These are phyloP conservation scores for Microcebus lehilahytsara DNA, from an alignment of 2,113 vertebrate genomes.

Conservation along the genomic window DNA sequence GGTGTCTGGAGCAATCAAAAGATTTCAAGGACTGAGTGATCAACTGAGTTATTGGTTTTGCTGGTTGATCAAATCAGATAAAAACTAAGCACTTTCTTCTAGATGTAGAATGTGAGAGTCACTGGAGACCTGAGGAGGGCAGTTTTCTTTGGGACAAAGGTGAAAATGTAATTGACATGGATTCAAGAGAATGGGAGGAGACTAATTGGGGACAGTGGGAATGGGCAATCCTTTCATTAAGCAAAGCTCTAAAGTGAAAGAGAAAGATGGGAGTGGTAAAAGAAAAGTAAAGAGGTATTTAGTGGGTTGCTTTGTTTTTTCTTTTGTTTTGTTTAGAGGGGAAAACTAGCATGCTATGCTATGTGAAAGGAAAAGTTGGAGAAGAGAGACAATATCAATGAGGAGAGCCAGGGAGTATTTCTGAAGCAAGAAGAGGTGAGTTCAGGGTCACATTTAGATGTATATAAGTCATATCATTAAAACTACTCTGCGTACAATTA, in stretches of 20 bases:
- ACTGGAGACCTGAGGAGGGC: not conserved
- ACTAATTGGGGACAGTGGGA: rapidly evolving
- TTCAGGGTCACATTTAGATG: not conserved
- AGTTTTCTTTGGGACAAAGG: no score
- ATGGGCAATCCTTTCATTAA: not conserved
- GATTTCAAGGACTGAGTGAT: not conserved
- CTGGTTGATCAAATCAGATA: not conserved
- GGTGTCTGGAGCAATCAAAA: not conserved
- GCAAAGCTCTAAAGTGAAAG: not conserved
- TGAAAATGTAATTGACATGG: not conserved
- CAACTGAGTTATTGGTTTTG: not conserved
- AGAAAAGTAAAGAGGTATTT: not conserved
- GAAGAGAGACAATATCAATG: not conserved
- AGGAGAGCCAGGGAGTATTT: not conserved
- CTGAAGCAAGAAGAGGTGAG: not conserved
- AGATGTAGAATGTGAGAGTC: not conserved
- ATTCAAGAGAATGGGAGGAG: not conserved
- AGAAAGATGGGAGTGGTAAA: not conserved
- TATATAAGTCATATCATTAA: not conserved
- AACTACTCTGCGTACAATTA: not conserved
- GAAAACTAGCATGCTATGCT: not conserved
- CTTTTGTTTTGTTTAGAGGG: not conserved
- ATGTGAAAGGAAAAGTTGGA: not conserved
- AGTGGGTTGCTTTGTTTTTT: not conserved
- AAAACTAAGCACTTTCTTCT: not conserved